These are phyloP conservation scores for Parnassius smintheus DNA, from an alignment of 2,888 invertebrate species.

Conservation along the genomic window DNA sequence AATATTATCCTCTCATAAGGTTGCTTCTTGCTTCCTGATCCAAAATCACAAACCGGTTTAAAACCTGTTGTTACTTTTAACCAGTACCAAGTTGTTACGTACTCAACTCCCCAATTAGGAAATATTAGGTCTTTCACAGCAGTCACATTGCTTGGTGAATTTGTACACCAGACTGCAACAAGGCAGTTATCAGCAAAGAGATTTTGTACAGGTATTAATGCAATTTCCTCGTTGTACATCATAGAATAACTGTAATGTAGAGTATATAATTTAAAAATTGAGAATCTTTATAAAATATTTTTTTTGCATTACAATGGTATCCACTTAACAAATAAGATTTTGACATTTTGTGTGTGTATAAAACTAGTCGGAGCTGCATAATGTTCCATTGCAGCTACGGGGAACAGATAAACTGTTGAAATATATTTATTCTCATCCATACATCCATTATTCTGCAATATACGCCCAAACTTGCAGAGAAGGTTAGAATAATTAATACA, in stretches of 20 bases:
- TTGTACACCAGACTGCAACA: constrained; percentile 96
- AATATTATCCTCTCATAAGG: constrained; percentile 91
- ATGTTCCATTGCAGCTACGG: too few species aligned
- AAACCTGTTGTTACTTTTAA: constrained; percentile 89
- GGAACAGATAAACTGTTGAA: too few species aligned
- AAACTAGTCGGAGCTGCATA: too few species aligned
- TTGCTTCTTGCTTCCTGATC: constrained; percentile 86
- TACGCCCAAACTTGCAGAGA: too few species aligned
- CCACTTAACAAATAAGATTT: too few species aligned
- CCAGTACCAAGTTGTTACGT: constrained; percentile 92
- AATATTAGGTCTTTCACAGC: constrained; percentile 87
- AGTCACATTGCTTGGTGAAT: constrained; percentile 85
- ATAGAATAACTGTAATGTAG: constrained; percentile 84
- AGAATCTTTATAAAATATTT: too few species aligned
- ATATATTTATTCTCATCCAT: too few species aligned
- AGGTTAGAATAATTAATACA: too few species aligned
- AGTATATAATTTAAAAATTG: too few species aligned
- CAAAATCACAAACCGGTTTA: constrained; percentile 85
- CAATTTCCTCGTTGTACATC: constrained; percentile 88
- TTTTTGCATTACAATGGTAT: too few species aligned
- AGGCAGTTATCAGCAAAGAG: constrained; percentile 84
- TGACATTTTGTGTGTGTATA: too few species aligned
- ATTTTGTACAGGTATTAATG: constrained; percentile 84
- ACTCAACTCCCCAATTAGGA: constrained; percentile 87
- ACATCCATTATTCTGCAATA: too few species aligned